Base-by-base conservation (phyloP, 2,113 vertebrate species). In the Lethenteron camtschaticum region DNA sequence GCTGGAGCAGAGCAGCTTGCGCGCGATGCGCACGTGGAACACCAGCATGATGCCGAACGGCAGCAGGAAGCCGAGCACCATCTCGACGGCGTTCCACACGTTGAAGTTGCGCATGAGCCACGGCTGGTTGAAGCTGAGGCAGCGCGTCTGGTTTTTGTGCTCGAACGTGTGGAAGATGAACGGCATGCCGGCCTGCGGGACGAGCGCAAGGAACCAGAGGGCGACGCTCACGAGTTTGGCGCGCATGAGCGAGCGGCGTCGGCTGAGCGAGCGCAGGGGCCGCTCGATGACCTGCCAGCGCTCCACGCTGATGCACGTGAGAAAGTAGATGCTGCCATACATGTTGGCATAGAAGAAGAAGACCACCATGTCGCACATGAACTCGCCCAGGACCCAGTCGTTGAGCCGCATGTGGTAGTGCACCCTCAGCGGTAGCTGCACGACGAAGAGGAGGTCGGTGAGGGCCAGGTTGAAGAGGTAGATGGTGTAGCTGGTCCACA, bases 121-220 rank as follows among this genome's bases (percentile, higher is more conserved):
- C 11, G 63, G n/a, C 63, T 20, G 58, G 13, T 59, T 75, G 71
- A 81, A 82, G 72, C 83, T 84, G 72, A 83, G 77, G 2, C 80
- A 83, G 57, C 77, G 24, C 3, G 73, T 74, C 0, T 70, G 9
- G 8, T 74, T 75, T 69, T 10, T 1, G 0, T 74, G 3, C 12
- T 24, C 70, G 2, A 68, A 68, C 8, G 70, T 11, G 1, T 76
- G 75, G 8, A 7, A 9, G 14, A 74, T 69, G 18, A 10, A 12
- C 16, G 83, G 70, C 57, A 77, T 68, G 6, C 79, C 76, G 68
- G 6, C 73, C 0, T 68, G 73, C 63, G 74, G 73, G 68, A 8
- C 70, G 13, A 82, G 59, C 58, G 78, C 75, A 56, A 80, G 0
- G 24, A 80, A 5, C 81, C 78, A 81, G 41, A 80, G 2, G 1